A percentile compares a stretch with the other conserved stretches of the same genome.
Evolutionary conservation across 1,140 invertebrate genomes (phyloP).

Genomic region (Vanessa tameamea): DNA sequence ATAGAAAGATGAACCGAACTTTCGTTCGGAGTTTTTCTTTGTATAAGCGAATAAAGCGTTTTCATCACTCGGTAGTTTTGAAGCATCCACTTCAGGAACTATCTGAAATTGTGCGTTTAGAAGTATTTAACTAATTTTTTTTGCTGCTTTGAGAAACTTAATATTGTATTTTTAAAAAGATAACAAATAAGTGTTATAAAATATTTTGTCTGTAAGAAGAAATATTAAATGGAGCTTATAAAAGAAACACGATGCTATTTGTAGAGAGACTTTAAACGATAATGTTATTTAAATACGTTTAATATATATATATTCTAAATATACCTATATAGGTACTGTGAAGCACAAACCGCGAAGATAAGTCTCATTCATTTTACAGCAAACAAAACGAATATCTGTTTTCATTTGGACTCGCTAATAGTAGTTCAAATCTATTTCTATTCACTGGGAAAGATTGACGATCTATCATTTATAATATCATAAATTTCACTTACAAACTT

Average conservation of each 20-base stretch:
- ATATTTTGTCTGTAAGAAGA: too few species aligned
- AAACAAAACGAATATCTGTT: background rate
- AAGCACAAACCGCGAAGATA: too few species aligned
- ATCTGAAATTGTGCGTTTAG: background rate
- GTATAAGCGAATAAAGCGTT: conserved; percentile 12
- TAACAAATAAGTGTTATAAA: too few species aligned
- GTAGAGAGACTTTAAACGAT: too few species aligned
- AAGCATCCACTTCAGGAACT: conserved; percentile 2
- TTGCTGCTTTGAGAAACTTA: too few species aligned
- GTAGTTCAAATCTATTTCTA: conserved; percentile 4
- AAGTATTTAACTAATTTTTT: conserved; percentile 41
- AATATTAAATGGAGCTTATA: too few species aligned
- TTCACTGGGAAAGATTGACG: background rate
- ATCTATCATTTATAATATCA: conserved; percentile 8
- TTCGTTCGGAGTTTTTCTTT: conserved; percentile 36
- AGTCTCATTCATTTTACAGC: background rate
- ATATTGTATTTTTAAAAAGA: too few species aligned
- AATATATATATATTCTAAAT: too few species aligned
- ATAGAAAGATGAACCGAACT: conserved; percentile 54
- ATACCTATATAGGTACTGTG: too few species aligned
- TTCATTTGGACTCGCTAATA: background rate
- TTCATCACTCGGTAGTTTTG: background rate
- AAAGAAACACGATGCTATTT: too few species aligned
- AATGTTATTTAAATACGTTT: too few species aligned
- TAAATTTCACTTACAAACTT: conserved; percentile 15